phyloP scores from a whole-genome alignment of 2,888 invertebrate genomes.

The Leptarthrus brevirostris region DNA sequence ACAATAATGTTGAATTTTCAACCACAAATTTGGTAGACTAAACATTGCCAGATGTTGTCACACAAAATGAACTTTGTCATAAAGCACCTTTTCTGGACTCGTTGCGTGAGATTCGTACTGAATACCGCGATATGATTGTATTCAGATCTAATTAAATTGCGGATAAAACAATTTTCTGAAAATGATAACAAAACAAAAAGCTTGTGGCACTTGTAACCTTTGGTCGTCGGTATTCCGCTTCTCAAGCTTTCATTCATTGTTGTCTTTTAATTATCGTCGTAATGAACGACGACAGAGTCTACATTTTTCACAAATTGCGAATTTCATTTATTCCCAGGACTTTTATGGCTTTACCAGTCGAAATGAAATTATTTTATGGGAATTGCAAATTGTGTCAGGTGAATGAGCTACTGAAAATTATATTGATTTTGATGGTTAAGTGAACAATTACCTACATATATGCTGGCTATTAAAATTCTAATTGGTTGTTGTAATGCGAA shows the following conservation, averaged over 20 bases:
- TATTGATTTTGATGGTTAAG: too few species aligned
- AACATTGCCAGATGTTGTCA: too few species aligned
- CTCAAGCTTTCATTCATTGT: slow-evolving; percentile 10
- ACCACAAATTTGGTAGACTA: too few species aligned
- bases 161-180: slow-evolving; percentile 41
- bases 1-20: too few species aligned
- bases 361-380: background rate
- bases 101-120: too few species aligned
- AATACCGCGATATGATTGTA: too few species aligned
- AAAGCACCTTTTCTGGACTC: too few species aligned
- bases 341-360: slow-evolving; percentile 1
- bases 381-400: background rate
- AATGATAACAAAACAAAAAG: slow-evolving; percentile 43
- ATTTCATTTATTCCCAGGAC: slow-evolving; percentile 5
- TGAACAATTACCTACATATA: too few species aligned
- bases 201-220: slow-evolving; percentile 15
- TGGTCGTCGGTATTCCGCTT: background rate
- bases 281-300: slow-evolving; percentile 25
- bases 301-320: slow-evolving; percentile 36
- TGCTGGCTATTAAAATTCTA: too few species aligned
- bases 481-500: too few species aligned
- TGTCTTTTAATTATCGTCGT: slow-evolving; percentile 44
- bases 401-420: too few species aligned
- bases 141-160: slow-evolving; percentile 47
- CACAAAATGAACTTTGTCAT: too few species aligned